These are phyloP conservation scores for Drosophila yooni DNA, from an alignment of 2,888 invertebrate species.

Conservation along the genomic window DNA sequence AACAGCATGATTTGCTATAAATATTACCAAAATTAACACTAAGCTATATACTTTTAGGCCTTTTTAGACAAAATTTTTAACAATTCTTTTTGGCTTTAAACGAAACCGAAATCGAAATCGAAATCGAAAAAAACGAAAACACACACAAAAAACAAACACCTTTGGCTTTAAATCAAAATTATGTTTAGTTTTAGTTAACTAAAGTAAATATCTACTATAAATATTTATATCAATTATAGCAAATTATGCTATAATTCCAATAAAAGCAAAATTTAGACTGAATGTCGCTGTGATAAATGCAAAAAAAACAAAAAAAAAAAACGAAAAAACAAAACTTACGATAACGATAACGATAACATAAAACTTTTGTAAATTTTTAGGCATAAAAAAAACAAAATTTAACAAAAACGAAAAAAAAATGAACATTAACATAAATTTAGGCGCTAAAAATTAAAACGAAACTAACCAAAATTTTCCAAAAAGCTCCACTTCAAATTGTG, in stretches of 20 bases:
- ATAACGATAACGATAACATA: conserved; percentile 52
- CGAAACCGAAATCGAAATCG: conserved; percentile 44
- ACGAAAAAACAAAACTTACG: conserved; percentile 31
- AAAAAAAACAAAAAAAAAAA: conserved; percentile 60
- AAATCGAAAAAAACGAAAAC: conserved; percentile 26
- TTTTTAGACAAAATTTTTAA: conserved; percentile 80
- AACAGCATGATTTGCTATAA: conserved; percentile 76
- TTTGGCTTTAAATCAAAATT: conserved; percentile 80
- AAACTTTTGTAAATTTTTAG: conserved; percentile 84
- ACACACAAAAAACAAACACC: conserved; percentile 61
- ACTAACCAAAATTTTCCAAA: conserved; percentile 51
- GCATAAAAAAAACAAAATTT: conserved; percentile 66
- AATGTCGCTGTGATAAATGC: conserved; percentile 84
- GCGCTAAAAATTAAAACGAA: conserved; percentile 66
- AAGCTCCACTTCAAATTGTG: conserved; percentile 52
- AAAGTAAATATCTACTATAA: conserved; percentile 58
- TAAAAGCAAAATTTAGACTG: conserved; percentile 84
- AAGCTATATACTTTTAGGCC: conserved; percentile 77
- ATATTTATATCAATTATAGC: conserved; percentile 76
- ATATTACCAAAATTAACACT: conserved; percentile 60
- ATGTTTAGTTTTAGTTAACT: conserved; percentile 75
- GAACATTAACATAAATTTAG: conserved; percentile 73
- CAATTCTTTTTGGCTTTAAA: conserved; percentile 76
- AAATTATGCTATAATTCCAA: conserved; percentile 83
- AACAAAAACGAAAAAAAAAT: conserved; percentile 49